Conservation (phyloP, 2,888 invertebrate species). For the Metallyticus violacea region DNA sequence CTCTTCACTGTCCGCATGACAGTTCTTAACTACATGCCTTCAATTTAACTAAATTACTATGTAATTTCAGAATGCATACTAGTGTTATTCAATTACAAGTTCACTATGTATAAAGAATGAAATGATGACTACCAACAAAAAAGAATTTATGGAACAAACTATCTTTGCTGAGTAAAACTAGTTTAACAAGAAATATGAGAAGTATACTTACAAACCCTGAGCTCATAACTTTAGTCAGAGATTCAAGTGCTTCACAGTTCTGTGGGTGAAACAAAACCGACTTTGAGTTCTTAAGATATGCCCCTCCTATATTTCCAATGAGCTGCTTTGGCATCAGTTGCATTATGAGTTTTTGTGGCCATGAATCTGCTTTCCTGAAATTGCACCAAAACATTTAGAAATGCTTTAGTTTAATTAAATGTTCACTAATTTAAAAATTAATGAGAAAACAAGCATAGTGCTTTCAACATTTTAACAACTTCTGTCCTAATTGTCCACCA, state of each 20-base stretch:
- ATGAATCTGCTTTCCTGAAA: constrained; percentile 79
- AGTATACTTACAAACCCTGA: constrained; percentile 79
- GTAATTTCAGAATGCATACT: too few relatives aligned
- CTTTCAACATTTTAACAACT: too few relatives aligned
- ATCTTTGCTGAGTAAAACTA: too few relatives aligned
- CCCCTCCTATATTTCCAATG: constrained; percentile 85
- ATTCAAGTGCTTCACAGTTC: constrained; percentile 81
- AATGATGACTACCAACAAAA: too few relatives aligned
- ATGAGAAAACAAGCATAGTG: too few relatives aligned
- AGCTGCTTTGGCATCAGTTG: constrained; percentile 91
- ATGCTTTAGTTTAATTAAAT: not conserved
- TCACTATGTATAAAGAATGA: too few relatives aligned
- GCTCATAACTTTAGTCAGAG: constrained; percentile 89
- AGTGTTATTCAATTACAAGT: too few relatives aligned
- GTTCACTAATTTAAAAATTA: not conserved
- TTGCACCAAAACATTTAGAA: constrained; percentile 19
- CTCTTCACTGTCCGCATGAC: too few relatives aligned
- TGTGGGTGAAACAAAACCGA: constrained; percentile 87
- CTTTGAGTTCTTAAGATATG: constrained; percentile 86
- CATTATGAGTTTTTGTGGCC: constrained; percentile 91
- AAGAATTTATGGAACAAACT: too few relatives aligned
- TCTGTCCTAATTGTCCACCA: too few relatives aligned
- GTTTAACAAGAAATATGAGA: not conserved
- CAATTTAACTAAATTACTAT: too few relatives aligned
- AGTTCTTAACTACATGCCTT: too few relatives aligned